Evolutionary conservation across 2,888 invertebrate species (phyloP).

Genomic region (Congeria kusceri): DNA sequence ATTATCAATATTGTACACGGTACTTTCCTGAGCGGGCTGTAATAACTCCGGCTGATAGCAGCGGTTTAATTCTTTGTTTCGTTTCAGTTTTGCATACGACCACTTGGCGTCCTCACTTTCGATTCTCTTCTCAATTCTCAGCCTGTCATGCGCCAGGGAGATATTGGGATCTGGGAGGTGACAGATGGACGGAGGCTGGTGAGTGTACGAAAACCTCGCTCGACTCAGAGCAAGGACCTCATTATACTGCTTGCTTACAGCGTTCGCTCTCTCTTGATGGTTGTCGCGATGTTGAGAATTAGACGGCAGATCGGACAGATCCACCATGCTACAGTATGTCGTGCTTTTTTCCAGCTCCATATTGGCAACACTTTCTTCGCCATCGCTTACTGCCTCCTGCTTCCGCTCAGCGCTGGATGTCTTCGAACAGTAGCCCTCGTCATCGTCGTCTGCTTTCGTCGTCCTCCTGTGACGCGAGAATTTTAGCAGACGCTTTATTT

Average conservation of each 20-base stretch:
- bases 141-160: conserved; percentile 37
- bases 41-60: conserved; percentile 34
- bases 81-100: conserved; percentile 55
- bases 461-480: conserved; percentile 26
- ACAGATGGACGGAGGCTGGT: conserved; percentile 54
- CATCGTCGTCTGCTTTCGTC: conserved; percentile 49
- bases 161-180: conserved; percentile 55
- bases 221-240: conserved; percentile 22
- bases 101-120: conserved; percentile 40
- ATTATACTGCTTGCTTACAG: not conserved
- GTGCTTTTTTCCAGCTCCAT: conserved; percentile 15
- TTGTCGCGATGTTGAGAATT: conserved; percentile 7
- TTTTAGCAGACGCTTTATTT: conserved; percentile 51
- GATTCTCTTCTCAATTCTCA: conserved; percentile 36
- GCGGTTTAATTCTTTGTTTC: conserved; percentile 54
- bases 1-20: conserved; percentile 45
- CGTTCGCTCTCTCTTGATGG: not conserved
- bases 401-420: conserved; percentile 62
- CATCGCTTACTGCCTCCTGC: conserved; percentile 36
- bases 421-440: conserved; percentile 64
- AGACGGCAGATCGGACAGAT: conserved; percentile 57
- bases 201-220: conserved; percentile 59
- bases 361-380: conserved; percentile 17
- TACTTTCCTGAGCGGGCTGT: conserved; percentile 32
- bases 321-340: conserved; percentile 54